phyloP scores from a whole-genome alignment of 2,797 vertebrate species.

The Poecilia wingei region DNA sequence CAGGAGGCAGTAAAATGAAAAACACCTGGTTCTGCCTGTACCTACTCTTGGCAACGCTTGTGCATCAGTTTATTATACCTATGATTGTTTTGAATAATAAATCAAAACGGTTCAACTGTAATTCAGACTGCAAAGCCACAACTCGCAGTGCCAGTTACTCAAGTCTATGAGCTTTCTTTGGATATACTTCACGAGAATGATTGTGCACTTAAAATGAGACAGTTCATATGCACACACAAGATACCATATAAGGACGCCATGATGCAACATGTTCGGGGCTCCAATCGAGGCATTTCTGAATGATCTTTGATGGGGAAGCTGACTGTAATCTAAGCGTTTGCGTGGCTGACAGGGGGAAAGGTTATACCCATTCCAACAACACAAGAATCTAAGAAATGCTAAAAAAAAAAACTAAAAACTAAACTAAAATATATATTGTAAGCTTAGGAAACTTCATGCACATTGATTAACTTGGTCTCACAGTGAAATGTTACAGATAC shows the following conservation, averaged over 20 bases:
- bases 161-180: neutral
- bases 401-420: neutral
- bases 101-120: neutral
- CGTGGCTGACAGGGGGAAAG: neutral
- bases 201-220: neutral
- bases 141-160: neutral
- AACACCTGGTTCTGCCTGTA: neutral
- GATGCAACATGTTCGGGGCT: neutral
- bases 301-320: neutral
- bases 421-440: neutral
- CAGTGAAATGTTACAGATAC: neutral
- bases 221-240: neutral
- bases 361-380: neutral
- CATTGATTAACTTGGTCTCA: neutral
- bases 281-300: neutral
- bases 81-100: neutral
- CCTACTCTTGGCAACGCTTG: neutral
- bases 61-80: neutral
- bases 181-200: neutral
- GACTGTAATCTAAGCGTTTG: neutral
- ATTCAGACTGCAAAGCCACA: neutral
- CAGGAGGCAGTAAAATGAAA: neutral
- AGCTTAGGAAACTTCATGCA: neutral
- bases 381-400: neutral
- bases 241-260: neutral